Conservation (phyloP, 2,888 invertebrate species). For the Agonopterix arenella region DNA sequence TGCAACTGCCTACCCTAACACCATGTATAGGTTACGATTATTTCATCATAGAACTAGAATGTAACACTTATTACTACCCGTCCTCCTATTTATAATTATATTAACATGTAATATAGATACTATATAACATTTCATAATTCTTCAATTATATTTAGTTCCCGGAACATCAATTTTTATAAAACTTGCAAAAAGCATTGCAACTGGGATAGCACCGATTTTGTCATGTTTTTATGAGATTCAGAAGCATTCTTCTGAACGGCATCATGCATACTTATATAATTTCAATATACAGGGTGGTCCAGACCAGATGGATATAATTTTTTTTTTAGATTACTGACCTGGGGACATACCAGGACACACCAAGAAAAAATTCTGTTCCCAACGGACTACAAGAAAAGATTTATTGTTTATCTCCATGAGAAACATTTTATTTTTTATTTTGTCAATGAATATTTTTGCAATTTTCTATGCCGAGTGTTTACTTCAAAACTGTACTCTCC, state of each 20-base stretch:
- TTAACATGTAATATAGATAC: background rate
- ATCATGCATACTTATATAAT: too few relatives aligned
- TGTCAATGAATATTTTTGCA: too few relatives aligned
- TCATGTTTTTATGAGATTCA: conserved; percentile 29
- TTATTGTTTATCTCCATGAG: too few relatives aligned
- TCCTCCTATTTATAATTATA: conserved; percentile 31
- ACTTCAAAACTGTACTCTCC: too few relatives aligned
- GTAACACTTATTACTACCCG: conserved; percentile 55
- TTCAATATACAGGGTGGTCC: too few relatives aligned
- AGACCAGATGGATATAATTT: too few relatives aligned
- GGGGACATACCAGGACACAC: too few relatives aligned
- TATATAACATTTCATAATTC: background rate
- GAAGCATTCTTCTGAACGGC: conserved; percentile 3
- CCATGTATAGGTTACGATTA: conserved; percentile 12
- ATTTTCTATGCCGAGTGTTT: too few relatives aligned
- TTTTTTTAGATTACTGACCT: too few relatives aligned
- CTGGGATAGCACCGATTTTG: conserved; percentile 26
- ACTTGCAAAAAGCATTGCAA: conserved; percentile 29
- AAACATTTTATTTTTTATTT: too few relatives aligned
- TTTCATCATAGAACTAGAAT: conserved; percentile 32
- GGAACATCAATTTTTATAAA: conserved; percentile 25
- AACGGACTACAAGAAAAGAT: too few relatives aligned
- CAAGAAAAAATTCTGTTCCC: too few relatives aligned
- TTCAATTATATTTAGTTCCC: conserved; percentile 4
- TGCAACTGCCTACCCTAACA: background rate